phyloP scores from a whole-genome alignment of 1,140 invertebrate genomes.

The Eupristina koningsbergeri region DNA sequence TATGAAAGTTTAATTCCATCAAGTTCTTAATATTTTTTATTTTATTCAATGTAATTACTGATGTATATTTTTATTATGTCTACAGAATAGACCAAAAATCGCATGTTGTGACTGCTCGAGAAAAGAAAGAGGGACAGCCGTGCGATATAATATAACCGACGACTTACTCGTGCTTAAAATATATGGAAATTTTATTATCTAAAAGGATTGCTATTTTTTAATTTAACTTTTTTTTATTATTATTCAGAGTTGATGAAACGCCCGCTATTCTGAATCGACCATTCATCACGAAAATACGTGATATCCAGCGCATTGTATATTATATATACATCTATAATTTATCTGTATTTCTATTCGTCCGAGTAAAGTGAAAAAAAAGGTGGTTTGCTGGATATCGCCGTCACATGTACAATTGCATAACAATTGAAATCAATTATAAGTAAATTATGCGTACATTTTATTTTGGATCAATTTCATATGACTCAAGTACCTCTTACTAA shows the following conservation, averaged over 20 bases:
- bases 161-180: neutral
- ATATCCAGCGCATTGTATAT: conserved; percentile 28
- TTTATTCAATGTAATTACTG: neutral
- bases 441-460: neutral
- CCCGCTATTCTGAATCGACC: neutral
- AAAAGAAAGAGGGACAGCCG: neutral
- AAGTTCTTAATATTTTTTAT: neutral
- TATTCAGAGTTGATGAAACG: neutral
- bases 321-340: conserved; percentile 9
- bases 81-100: neutral
- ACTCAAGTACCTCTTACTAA: neutral
- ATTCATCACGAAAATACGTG: neutral
- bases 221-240: neutral
- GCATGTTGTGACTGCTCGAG: neutral
- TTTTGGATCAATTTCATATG: neutral
- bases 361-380: conserved; percentile 35
- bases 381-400: neutral
- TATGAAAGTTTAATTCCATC: neutral
- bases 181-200: neutral
- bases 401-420: too few relatives aligned
- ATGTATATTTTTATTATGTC: neutral
- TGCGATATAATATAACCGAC: neutral
- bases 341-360: conserved; percentile 22
- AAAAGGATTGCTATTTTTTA: neutral
- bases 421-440: too few relatives aligned